A percentile compares a stretch with the other conserved stretches of the same genome.
phyloP scores from a whole-genome alignment of 2,888 invertebrate genomes.

The Pyrrhosoma nymphula region DNA sequence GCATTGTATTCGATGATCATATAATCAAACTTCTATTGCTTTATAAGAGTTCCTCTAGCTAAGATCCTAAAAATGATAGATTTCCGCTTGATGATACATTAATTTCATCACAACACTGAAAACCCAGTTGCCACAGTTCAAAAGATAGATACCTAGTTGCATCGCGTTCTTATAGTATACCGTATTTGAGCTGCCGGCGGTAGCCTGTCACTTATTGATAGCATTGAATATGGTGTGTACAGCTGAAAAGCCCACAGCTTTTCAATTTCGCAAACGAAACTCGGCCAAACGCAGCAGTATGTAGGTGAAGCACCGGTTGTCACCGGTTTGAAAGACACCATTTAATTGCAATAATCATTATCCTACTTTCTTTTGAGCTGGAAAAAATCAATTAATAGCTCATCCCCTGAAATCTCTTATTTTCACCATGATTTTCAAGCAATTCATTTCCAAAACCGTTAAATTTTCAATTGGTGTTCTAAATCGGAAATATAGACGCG shows the following conservation, averaged over 20 bases:
- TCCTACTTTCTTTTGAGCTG: not conserved
- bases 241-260: constrained; percentile 63
- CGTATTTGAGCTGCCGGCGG: constrained; percentile 33
- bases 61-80: not conserved
- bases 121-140: not conserved
- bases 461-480: not conserved
- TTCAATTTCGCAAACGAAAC: constrained; percentile 57
- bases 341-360: constrained; percentile 30
- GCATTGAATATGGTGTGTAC: constrained; percentile 33
- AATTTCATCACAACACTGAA: not conserved
- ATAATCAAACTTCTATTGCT: not conserved
- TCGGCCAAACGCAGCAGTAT: constrained; percentile 38
- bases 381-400: not conserved
- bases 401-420: not conserved
- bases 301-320: constrained; percentile 51
- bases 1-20: not conserved
- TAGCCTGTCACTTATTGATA: constrained; percentile 45
- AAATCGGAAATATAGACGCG: not conserved
- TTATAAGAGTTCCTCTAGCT: not conserved
- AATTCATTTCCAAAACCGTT: not conserved
- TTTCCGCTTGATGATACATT: not conserved
- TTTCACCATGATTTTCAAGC: not conserved
- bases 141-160: constrained; percentile 16
- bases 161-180: not conserved
- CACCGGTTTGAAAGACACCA: constrained; percentile 41